Evolutionary conservation across 2,797 vertebrate species (phyloP).

Genomic region (Diplodus sargus): DNA sequence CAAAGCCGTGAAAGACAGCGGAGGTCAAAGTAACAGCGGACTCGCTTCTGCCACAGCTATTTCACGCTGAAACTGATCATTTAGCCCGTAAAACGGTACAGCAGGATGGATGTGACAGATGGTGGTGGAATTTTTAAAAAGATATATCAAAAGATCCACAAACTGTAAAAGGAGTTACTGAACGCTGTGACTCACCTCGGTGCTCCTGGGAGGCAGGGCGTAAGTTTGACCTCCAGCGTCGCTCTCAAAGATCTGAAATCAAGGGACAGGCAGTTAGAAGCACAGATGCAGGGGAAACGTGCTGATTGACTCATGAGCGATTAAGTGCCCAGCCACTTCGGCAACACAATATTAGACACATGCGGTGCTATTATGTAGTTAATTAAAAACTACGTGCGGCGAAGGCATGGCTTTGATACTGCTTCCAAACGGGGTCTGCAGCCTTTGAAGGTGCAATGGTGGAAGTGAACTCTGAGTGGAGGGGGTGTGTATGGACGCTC

Average conservation of each 20-base stretch:
- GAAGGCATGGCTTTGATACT: conserved; percentile 69
- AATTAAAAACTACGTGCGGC: conserved; percentile 78
- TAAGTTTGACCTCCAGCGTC: conserved; percentile 82
- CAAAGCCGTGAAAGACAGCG: conserved; percentile 52
- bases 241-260: conserved; percentile 90
- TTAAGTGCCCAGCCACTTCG: conserved; percentile 39
- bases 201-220: conserved; percentile 80
- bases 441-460: conserved; percentile 70
- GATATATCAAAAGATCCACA: conserved; percentile 49
- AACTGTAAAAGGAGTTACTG: conserved; percentile 18
- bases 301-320: conserved; percentile 61
- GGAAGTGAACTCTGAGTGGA: conserved; percentile 50
- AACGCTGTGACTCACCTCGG: conserved; percentile 85
- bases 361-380: conserved; percentile 66
- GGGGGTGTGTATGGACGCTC: conserved; percentile 11
- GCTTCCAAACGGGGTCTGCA: conserved; percentile 57
- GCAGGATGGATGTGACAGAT: conserved; percentile 52
- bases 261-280: conserved; percentile 52
- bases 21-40: conserved; percentile 56
- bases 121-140: conserved; percentile 47
- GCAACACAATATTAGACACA: conserved; percentile 61
- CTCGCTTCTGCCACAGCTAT: conserved; percentile 11
- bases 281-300: conserved; percentile 65
- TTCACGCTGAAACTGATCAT: conserved; percentile 44
- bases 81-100: conserved; percentile 31